Base-by-base conservation (phyloP, 2,113 vertebrate species). In the Mus musculus region DNA sequence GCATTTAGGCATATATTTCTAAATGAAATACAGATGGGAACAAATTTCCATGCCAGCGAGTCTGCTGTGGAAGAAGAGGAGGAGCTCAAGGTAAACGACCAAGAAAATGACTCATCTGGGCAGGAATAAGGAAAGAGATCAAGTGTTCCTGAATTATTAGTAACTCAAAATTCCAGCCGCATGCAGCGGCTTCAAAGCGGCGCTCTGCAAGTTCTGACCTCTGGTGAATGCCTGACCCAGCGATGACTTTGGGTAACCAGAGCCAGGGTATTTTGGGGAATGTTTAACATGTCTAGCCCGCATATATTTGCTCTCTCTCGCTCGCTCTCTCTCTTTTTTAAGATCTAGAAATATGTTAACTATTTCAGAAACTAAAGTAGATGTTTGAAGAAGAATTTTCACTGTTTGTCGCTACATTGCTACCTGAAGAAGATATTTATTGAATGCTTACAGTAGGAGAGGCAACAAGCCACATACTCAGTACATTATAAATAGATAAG, bases 31-130 rank as follows among this genome's bases (percentile, higher is more conserved):
- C 97, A 97, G 91, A 95, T 82, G 93, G 67, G 82, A 24, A 52
- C 42, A 30, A 16, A 61, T 94, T 90, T 88, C 71, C 65, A 54
- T 88, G 95, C 94, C 95, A 95, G 84, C 90, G 28, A 59, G 89
- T 87, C 95, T 52, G 78, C 89, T 93, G 59, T 86, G 67, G 94
- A 91, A 96, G 88, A 97, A 96, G 71, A 89, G 92, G 95, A 96
- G 89, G 67, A 88, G 54, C 20, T 89, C 75, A 91, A 97, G 96
- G 96, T 97, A 96, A 97, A 94, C 84, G 80, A 97, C 97, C 93
- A 73, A 96, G 95, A 97, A 95, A 96, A 95, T 97, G 96, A 98
- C 93, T 97, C 94, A 97, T 97, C 91, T 88, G 94, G 88, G 94
- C 93, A 96, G 91, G 92, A 93, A 88, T 61, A 88, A 96, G 91